Base-by-base conservation (phyloP, 1,140 invertebrate genomes). In the Ceratosolen fusciceps region DNA sequence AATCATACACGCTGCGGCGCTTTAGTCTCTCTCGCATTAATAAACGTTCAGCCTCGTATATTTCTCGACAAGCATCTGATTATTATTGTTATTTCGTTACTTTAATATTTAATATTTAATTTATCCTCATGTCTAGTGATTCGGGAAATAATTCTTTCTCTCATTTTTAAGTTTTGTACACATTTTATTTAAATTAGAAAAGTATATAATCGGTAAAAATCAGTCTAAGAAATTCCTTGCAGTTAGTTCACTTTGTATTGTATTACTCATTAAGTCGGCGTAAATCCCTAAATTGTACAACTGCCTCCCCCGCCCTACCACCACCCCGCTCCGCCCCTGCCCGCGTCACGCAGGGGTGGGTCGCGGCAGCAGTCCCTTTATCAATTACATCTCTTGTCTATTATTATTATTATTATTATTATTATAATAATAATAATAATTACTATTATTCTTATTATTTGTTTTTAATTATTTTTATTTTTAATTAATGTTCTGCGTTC, bases 211-310 rank as follows among this genome's bases (percentile, higher is more conserved):
- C 31, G 73, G 65, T 75, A 75, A 75, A 75, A 80, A 75, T 80
- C 78, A 80, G 73, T 80, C 73, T 37, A 31, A 29, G 65, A 80
- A 80, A 70, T 80, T 73, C 52, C 68, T 80, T 70, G 56, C 31
- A 75, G 29, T 43, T 54, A 68, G 43, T 74, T 21, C n/a, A n/a
- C n/a, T n/a, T n/a, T n/a, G n/a, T 67, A 68, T 26, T 47, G 14
- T 47, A 47, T 74, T 62, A 74, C n/a, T 62, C 26, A 10, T n/a
- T n/a, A n/a, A 47, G 21, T 43, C 26, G 58, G 58, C 58, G 31
- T 65, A 37, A 65, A 37, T 31, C 24, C n/a, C 52, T 65, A 68
- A 37, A 52, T 34, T 65, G 12, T 56, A 34, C 21, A 47, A 29
- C 24, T 62, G 12, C 21, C 14, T n/a, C n/a, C n/a, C n/a, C n/a